Conservation (phyloP, 2,888 invertebrate species). For the Leptopterna dolabrata region DNA sequence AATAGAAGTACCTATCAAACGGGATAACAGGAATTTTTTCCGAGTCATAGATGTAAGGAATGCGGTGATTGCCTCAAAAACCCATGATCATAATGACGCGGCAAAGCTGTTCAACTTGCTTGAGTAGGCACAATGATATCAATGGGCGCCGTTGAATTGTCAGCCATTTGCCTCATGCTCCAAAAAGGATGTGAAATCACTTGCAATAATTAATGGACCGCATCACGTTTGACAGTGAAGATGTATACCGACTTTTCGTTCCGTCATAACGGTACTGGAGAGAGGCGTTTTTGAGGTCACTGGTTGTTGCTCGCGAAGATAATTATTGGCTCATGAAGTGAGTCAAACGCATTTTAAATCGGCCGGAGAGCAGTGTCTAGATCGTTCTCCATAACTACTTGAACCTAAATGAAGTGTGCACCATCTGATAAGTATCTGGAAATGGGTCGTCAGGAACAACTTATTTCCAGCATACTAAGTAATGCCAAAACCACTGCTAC, state of each 20-base stretch:
- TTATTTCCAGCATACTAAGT: too few species aligned
- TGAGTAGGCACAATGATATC: background rate
- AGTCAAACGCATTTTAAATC: too few species aligned
- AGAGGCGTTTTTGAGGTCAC: background rate
- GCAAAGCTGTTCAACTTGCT: background rate
- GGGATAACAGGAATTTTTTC: too few species aligned
- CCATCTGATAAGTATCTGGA: too few species aligned
- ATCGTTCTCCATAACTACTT: too few species aligned
- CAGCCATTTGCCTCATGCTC: background rate
- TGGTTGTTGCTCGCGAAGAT: background rate
- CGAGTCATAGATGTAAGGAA: too few species aligned
- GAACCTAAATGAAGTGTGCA: too few species aligned
- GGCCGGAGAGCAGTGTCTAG: too few species aligned
- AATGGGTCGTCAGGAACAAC: too few species aligned
- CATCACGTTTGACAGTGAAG: background rate
- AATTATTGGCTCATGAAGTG: background rate
- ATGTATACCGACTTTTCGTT: background rate
- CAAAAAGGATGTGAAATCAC: background rate
- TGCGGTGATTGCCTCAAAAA: too few species aligned
- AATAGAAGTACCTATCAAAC: too few species aligned
- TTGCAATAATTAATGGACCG: background rate
- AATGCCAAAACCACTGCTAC: too few species aligned
- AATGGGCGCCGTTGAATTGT: background rate
- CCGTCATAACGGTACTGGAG: background rate
- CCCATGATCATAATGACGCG: background rate